A percentile compares a stretch with the other conserved stretches of the same genome.
These are phyloP conservation scores for Piprites chloris DNA, from an alignment of 2,113 vertebrate species.

Conservation along the genomic window DNA sequence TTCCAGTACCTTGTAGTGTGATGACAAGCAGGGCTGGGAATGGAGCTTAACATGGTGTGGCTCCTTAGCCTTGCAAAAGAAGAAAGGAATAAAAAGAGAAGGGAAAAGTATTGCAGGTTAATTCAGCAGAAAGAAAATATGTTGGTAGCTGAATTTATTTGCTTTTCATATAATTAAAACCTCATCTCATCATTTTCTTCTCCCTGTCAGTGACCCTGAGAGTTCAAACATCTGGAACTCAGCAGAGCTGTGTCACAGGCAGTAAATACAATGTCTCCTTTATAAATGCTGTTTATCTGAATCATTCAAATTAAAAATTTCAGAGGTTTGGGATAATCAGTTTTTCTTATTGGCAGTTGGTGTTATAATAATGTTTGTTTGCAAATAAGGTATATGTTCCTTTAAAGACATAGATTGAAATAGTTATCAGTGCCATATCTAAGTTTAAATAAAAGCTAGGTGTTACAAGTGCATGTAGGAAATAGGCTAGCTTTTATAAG, in stretches of 20 bases:
- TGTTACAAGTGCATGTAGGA: neutral
- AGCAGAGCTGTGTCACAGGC: neutral
- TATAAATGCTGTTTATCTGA: neutral
- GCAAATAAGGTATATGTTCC: neutral
- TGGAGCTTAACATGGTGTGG: neutral
- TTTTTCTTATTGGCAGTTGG: neutral
- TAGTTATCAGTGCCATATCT: neutral
- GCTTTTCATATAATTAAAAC: neutral
- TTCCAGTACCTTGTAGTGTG: neutral
- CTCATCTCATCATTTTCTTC: neutral
- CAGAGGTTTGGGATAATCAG: neutral
- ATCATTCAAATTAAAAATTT: neutral
- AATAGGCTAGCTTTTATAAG: neutral
- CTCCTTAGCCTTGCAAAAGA: neutral
- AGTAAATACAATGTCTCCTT: neutral
- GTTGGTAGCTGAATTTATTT: neutral
- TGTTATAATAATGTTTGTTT: neutral
- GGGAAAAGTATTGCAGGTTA: neutral
- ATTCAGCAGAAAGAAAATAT: neutral
- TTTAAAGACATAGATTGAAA: neutral
- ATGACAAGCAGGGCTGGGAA: neutral
- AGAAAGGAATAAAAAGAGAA: neutral
- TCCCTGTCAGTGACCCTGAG: neutral
- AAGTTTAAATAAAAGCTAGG: neutral
- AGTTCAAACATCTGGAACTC: neutral